Base-by-base conservation (phyloP, 2,888 invertebrate species). In the Margaritifera margaritifera region DNA sequence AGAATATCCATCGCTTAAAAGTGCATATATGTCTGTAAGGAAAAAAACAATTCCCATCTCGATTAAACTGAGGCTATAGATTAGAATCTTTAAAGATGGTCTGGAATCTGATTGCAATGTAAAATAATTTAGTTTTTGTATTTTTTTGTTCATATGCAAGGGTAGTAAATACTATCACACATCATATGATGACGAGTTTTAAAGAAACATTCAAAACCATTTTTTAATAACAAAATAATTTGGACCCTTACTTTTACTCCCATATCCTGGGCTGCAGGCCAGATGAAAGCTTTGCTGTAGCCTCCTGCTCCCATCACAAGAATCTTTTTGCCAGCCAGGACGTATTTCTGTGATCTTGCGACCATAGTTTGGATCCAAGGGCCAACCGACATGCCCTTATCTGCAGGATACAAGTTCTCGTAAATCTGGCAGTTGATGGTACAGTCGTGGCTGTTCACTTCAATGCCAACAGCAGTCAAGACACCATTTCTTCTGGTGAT, bases 401-500 rank as follows among this genome's bases (percentile, higher is more conserved):
- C 42, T 2, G 68, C 63, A 8, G 69, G 69, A 24, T 72, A 69
- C 52, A 72, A 63, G 52, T 74, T 74, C 42, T 81, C 81, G 51
- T 61, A 75, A n/a, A 81, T 65, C 58, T 78, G 79, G 51, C 78
- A 78, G 63, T 75, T 78, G 18, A 75, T 77, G 4, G 76, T 76
- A 65, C 84, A 83, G 62, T 83, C 83, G 58, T 83, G 84, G 24
- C 80, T 78, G 71, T 84, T 84, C n/a, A 81, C 83, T 66, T 83
- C 84, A 8, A 84, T 81, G 8, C 76, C 76, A 25, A 81, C 70
- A 0, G 82, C 77, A 8, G 62, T 60, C n/a, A 80, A 25, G 31
- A 60, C 42, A 6, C 68, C 78, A 15, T 72, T 58, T 51, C 56
- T 64, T 27, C 69, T 56, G 20, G 73, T 71, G 6, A 84, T 59